Percentiles rank a stretch among this genome's conserved stretches.
phyloP scores from a whole-genome alignment of 2,888 invertebrate species.

The Philhelius pedissequus region DNA sequence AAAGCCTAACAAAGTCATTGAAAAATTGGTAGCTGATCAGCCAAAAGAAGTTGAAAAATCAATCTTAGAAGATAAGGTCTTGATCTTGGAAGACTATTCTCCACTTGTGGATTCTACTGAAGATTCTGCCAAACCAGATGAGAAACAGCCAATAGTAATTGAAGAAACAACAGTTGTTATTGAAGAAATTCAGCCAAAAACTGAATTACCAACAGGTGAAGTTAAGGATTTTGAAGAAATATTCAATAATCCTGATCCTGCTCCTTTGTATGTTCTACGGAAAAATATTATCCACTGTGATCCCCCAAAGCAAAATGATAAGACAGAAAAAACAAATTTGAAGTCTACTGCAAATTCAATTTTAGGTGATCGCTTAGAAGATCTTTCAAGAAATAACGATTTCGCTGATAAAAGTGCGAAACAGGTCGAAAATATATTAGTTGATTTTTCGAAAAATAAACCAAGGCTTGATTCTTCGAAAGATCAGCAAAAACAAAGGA shows the following conservation, averaged over 20 bases:
- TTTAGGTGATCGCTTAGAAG: background rate
- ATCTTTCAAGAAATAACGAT: background rate
- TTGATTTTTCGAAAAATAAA: background rate
- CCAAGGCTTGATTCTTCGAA: background rate
- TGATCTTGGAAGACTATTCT: background rate
- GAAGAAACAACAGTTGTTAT: slow-evolving; percentile 8
- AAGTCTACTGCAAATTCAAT: background rate
- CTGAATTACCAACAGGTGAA: slow-evolving; percentile 4
- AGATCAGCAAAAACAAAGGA: background rate
- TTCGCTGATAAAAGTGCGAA: background rate
- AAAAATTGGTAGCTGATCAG: background rate
- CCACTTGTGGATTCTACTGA: background rate
- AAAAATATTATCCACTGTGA: slow-evolving; percentile 63
- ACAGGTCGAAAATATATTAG: background rate
- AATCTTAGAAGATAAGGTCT: background rate
- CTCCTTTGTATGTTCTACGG: slow-evolving; percentile 48
- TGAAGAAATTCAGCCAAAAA: slow-evolving; percentile 3
- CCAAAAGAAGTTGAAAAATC: background rate
- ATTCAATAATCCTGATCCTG: slow-evolving; percentile 36
- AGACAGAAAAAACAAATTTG: background rate
- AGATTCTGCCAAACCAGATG: background rate
- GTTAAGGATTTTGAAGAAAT: slow-evolving; percentile 46
- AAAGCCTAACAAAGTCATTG: too few relatives aligned
- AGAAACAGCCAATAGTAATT: background rate
- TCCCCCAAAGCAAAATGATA: slow-evolving; percentile 28